Evolutionary conservation across 1,140 invertebrate genomes (phyloP).

Genomic region (Rhizoglyphus robini): DNA sequence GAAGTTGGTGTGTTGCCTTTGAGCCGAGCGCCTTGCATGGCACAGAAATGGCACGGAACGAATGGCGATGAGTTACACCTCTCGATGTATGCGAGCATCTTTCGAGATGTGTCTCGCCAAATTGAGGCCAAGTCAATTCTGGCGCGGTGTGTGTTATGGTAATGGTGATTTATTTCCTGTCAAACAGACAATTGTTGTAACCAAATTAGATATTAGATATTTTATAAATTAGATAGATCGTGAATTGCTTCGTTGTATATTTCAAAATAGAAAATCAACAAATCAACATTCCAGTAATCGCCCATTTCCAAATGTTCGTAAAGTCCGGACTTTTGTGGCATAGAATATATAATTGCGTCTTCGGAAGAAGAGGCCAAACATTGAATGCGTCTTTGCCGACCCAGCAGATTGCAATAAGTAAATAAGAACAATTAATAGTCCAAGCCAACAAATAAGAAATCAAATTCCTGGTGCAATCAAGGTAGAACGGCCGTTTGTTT

Average conservation of each 20-base stretch:
- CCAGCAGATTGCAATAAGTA: slow-evolving; percentile 82
- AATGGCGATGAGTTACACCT: no score
- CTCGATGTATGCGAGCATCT: no score
- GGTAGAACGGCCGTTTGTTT: slow-evolving; percentile 57
- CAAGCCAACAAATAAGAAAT: slow-evolving; percentile 64
- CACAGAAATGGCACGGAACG: no score
- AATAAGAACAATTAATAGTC: slow-evolving; percentile 73
- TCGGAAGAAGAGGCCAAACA: slow-evolving; percentile 70
- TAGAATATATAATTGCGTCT: slow-evolving; percentile 82
- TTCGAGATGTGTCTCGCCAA: no score
- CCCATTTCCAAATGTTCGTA: slow-evolving; percentile 50
- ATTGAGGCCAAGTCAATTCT: no score
- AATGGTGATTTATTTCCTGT: no score
- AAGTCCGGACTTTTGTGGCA: slow-evolving; percentile 75
- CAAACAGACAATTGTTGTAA: no score
- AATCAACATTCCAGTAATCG: slow-evolving; percentile 24
- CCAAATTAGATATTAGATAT: no score
- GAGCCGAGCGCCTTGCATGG: no score
- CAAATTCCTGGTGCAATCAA: slow-evolving; percentile 56
- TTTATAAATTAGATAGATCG: slow-evolving; percentile 24
- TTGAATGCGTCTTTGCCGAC: slow-evolving; percentile 89
- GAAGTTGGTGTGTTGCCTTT: no score
- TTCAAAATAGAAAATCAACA: slow-evolving; percentile 41
- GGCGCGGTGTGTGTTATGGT: no score
- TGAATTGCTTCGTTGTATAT: slow-evolving; percentile 33